Conservation (phyloP, 2,888 invertebrate species). For the Cephus nigrinus region DNA sequence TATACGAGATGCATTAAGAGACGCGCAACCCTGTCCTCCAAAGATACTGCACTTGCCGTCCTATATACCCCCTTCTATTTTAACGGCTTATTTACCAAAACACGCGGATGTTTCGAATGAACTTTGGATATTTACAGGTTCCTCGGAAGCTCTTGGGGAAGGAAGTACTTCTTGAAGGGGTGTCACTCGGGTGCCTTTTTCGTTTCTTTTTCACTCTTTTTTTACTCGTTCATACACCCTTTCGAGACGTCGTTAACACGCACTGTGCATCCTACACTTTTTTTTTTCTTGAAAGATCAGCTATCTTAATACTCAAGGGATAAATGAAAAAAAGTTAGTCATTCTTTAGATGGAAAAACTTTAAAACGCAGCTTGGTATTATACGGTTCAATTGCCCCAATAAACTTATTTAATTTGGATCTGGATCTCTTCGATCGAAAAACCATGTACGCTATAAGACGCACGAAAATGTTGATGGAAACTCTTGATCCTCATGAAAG, state of each 20-base stretch:
- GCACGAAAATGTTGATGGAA: background rate
- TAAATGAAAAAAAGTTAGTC: background rate
- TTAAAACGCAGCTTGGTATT: background rate
- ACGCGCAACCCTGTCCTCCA: slow-evolving; percentile 5
- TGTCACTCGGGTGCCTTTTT: background rate
- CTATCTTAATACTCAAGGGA: background rate
- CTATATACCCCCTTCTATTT: slow-evolving; percentile 15
- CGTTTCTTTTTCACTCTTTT: background rate
- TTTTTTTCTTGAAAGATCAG: background rate
- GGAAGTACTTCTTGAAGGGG: slow-evolving; percentile 3
- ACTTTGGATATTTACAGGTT: slow-evolving; percentile 25
- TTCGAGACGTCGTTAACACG: background rate
- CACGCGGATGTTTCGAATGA: slow-evolving; percentile 17
- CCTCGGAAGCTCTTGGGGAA: background rate
- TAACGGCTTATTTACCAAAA: slow-evolving; percentile 25
- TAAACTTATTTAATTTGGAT: background rate
- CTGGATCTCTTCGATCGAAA: background rate
- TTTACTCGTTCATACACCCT: background rate
- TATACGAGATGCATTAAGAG: slow-evolving; percentile 6
- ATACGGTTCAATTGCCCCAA: too few species aligned
- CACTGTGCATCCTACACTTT: background rate
- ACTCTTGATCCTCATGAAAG: background rate
- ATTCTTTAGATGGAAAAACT: background rate
- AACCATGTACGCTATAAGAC: background rate
- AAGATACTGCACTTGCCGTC: slow-evolving; percentile 16